A percentile compares a stretch with the other conserved stretches of the same genome.
These are phyloP conservation scores for Epistrophella euchroma DNA, from an alignment of 2,888 invertebrate species.

Conservation along the genomic window DNA sequence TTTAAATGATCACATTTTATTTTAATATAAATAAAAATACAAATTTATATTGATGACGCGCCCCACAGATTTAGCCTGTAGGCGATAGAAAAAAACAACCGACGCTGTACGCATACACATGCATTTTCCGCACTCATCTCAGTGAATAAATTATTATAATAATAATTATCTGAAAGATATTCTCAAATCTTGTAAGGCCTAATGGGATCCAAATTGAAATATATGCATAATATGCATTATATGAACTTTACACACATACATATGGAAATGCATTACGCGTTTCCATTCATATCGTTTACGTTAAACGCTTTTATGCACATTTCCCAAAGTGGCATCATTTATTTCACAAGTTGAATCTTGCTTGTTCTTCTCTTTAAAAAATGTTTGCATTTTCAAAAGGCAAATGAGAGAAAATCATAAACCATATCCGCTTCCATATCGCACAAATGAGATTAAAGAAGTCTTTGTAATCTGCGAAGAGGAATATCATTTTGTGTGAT, in stretches of 20 bases:
- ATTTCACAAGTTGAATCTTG: conserved; percentile 21
- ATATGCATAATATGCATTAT: neutral
- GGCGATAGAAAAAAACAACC: neutral
- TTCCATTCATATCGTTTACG: conserved; percentile 42
- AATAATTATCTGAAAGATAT: conserved; percentile 13
- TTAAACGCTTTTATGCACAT: conserved; percentile 42
- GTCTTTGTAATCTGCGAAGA: neutral
- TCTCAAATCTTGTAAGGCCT: conserved; percentile 25
- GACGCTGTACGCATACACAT: no score
- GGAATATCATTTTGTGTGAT: neutral
- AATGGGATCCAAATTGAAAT: conserved; percentile 60
- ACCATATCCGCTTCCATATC: conserved; percentile 8
- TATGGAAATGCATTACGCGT: conserved; percentile 43
- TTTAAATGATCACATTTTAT: no score
- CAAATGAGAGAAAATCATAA: conserved; percentile 14
- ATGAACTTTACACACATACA: conserved; percentile 21
- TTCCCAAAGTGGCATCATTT: conserved; percentile 61
- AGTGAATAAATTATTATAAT: conserved; percentile 13
- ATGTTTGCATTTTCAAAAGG: conserved; percentile 29
- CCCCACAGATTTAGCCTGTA: neutral
- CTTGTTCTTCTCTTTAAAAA: conserved; percentile 20
- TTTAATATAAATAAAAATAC: no score
- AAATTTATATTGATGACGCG: neutral
- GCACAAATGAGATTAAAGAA: neutral
- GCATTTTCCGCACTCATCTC: neutral